phyloP scores from a whole-genome alignment of 2,797 vertebrate genomes.

The Acropternis orthonyx region DNA sequence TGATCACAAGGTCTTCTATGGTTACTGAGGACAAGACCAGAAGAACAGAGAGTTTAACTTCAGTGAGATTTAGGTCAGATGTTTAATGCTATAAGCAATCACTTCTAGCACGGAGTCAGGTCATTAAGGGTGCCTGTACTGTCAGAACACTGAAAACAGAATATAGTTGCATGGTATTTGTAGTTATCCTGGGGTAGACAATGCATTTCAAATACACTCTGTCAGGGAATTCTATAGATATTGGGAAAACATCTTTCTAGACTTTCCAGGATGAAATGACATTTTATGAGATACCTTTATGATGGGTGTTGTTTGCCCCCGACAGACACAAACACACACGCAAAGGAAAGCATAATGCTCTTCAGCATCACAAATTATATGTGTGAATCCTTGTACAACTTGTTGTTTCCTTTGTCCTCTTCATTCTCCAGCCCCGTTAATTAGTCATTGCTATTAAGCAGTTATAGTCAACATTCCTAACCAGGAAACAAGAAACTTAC shows the following conservation, averaged over 20 bases:
- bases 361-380: neutral
- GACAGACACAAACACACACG: neutral
- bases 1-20: neutral
- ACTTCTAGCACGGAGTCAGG: neutral
- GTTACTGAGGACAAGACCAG: neutral
- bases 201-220: neutral
- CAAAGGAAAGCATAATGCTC: neutral
- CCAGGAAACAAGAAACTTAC: neutral
- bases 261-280: neutral
- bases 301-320: neutral
- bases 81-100: neutral
- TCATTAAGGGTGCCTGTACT: neutral
- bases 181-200: neutral
- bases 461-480: neutral
- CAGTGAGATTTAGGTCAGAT: neutral
- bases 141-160: neutral
- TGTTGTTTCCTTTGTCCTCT: neutral
- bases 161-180: neutral
- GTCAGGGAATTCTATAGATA: neutral
- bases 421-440: neutral
- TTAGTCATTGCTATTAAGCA: neutral
- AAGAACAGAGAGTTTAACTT: neutral
- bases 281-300: neutral
- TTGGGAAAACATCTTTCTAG: neutral
- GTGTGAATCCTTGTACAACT: neutral